A percentile compares a stretch with the other conserved stretches of the same genome.
Evolutionary conservation across 2,888 invertebrate species (phyloP).

Genomic region (Heteropelma amictum): DNA sequence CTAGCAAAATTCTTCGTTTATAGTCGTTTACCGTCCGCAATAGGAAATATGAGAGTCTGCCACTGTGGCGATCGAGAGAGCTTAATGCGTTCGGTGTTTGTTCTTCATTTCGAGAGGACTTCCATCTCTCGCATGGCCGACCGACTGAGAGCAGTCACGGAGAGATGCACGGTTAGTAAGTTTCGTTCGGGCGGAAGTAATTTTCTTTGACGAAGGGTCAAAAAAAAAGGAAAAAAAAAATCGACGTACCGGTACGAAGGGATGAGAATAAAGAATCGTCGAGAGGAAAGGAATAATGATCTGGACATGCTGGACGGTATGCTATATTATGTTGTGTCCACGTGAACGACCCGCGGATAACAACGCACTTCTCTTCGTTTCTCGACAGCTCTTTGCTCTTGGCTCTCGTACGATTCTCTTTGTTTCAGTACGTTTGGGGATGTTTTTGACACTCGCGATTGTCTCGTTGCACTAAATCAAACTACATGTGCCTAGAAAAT

Average conservation of each 20-base stretch:
- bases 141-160: constrained; percentile 18
- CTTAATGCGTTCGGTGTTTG: constrained; percentile 36
- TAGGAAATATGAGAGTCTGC: constrained; percentile 9
- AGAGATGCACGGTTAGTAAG: constrained; percentile 22
- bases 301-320: constrained; percentile 6
- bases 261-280: constrained; percentile 35
- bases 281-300: constrained; percentile 29
- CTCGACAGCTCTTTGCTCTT: background rate
- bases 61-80: constrained; percentile 12
- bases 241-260: constrained; percentile 17
- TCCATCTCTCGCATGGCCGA: constrained; percentile 30
- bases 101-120: constrained; percentile 19
- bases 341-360: constrained; percentile 15
- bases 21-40: background rate
- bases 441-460: background rate
- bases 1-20: too few species aligned
- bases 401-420: background rate
- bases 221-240: constrained; percentile 17
- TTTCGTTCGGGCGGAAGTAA: constrained; percentile 36
- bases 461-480: background rate
- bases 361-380: background rate
- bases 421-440: background rate
- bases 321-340: constrained; percentile 5
- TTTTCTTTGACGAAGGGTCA: constrained; percentile 36
- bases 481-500: background rate